Evolutionary conservation across 2,888 invertebrate genomes (phyloP).

Genomic region (Nomada fabriciana): DNA sequence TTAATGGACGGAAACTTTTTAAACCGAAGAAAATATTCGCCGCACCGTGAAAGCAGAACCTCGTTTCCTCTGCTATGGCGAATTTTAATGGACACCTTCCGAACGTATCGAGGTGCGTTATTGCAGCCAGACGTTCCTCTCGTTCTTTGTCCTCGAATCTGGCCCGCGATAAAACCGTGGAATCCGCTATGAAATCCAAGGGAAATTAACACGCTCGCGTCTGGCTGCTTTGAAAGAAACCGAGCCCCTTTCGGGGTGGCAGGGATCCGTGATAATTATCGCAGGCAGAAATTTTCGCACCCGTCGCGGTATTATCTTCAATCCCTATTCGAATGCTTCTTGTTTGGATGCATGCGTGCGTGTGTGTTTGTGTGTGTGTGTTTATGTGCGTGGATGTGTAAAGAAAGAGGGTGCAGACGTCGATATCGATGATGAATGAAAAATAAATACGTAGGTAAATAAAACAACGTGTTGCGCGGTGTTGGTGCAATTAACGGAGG

Average conservation of each 20-base stretch:
- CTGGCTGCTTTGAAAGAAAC: constrained; percentile 24
- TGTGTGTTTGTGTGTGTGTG: not conserved
- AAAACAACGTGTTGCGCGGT: not conserved
- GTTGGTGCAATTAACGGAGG: constrained; percentile 12
- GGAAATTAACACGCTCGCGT: constrained; percentile 31
- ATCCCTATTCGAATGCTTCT: not conserved
- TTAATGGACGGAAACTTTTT: constrained; percentile 15
- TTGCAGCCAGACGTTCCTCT: constrained; percentile 11
- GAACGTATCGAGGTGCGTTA: constrained; percentile 40
- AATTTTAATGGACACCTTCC: constrained; percentile 29
- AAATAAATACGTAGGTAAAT: not conserved
- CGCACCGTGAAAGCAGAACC: not conserved
- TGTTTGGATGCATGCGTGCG: not conserved
- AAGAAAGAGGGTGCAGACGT: too few relatives aligned
- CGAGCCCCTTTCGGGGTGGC: not conserved
- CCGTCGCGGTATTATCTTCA: constrained; percentile 18
- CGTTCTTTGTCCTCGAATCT: constrained; percentile 13
- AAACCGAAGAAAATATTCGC: constrained; percentile 13
- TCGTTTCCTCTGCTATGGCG: not conserved
- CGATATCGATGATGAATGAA: constrained; percentile 18
- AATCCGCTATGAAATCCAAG: constrained; percentile 27
- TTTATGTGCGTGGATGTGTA: not conserved
- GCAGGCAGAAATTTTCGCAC: constrained; percentile 1
- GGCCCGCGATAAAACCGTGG: constrained; percentile 3
- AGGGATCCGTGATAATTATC: constrained; percentile 36